These are phyloP conservation scores for Cylindroiulus punctatus DNA, from an alignment of 2,888 invertebrate genomes.

Conservation along the genomic window DNA sequence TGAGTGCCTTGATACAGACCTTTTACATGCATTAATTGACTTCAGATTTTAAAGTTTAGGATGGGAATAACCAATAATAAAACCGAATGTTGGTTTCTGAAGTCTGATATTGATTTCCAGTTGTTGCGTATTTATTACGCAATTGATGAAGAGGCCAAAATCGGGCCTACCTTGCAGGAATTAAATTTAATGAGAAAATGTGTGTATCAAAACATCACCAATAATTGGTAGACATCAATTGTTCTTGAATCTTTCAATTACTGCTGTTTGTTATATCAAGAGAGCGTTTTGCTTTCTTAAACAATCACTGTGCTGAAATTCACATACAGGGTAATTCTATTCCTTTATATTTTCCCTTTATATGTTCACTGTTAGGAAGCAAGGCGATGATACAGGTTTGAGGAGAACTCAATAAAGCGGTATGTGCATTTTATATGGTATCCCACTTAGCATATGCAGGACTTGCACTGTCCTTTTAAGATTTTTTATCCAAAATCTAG, in stretches of 20 bases:
- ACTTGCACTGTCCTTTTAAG: not conserved
- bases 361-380: not conserved
- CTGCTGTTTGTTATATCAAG: constrained; percentile 5
- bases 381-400: not conserved
- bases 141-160: no score
- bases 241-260: not conserved
- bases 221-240: not conserved
- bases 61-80: not conserved
- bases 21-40: not conserved
- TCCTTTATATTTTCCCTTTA: not conserved
- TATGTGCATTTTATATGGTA: not conserved
- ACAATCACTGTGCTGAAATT: not conserved
- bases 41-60: not conserved
- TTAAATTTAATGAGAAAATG: not conserved
- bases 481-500: not conserved
- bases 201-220: not conserved
- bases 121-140: not conserved
- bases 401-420: not conserved
- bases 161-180: no score
- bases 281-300: not conserved
- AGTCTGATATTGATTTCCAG: not conserved
- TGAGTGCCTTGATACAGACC: not conserved
- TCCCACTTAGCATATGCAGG: not conserved
- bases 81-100: not conserved
- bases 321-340: constrained; percentile 17